Base-by-base conservation (phyloP, 1,140 invertebrate genomes). In the Drosophila saltans region DNA sequence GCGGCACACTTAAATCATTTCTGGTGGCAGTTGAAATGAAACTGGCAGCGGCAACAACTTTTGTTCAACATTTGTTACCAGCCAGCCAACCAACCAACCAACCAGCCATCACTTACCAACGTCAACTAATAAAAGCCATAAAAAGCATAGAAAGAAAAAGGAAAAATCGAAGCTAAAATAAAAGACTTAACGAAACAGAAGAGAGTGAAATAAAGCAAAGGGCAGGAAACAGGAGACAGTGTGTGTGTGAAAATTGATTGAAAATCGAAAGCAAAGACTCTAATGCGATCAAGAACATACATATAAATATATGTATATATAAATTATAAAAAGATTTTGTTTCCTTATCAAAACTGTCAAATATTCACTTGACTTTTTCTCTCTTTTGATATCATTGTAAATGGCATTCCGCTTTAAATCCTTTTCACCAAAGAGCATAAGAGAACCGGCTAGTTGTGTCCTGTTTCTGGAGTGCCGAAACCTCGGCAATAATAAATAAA, bases 1-100 rank as follows among this genome's bases (percentile, higher is more conserved):
- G 86, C 77, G 69, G 75, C 80, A 72, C 76, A 69, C 66, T 79
- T 81, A 89, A 84, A 89, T 89, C 84, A 89, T 89, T 82, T 89
- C 45, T 57, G 77, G 63, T 81, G 84, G 74, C 84, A 89, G 84
- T 68, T 61, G 75, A 89, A 89, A 84, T 81, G 79, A 89, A 89
- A 89, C 80, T 77, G 72, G 68, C 76, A 71, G 65, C 72, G 79
- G 80, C 84, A 83, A 70, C 80, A 89, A 81, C 77, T 83, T 83
- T 78, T 78, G 71, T 70, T 89, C 78, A 84, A 78, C 80, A 89
- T 83, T 89, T 81, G 69, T 61, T 78, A 73, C 77, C 74, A 75
- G 64, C 45, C 66, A 72, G 43, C 36, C 71, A 68, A 75, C 57
- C 61, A 66, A 61, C 63, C 65, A 56, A 48, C 58, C 64, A 76